Evolutionary conservation across 1,140 invertebrate genomes (phyloP), one percentile per base, ranked within the genome.

Genomic region (Aphelenchoides besseyi): DNA sequence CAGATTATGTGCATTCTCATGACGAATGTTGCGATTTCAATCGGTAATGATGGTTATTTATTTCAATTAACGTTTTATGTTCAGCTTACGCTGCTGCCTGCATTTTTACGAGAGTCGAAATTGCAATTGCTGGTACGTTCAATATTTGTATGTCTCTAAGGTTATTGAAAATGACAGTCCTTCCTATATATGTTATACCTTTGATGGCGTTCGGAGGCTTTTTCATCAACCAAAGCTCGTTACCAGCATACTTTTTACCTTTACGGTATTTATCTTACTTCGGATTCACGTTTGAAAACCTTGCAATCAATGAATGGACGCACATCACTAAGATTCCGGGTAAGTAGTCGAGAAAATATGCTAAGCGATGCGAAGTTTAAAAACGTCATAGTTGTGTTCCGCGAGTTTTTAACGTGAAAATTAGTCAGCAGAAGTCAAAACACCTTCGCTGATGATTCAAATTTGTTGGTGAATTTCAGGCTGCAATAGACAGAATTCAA

Each of bases 251-350:
- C 81, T 91, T 97, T 66, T 88, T 90, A 63, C 96, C 94, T 92
- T 86, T 97, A 67, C 92, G 92, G 16, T 92, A 94, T 85, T 85
- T 97, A 18, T 96, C 93, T 0, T 97, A 95, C 93, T 96, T 97
- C 86, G 89, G 91, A 57, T 97, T 95, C 85, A 92, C 91, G 52
- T 95, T 93, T 86, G 94, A 96, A 86, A 91, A 92, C 0, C 86
- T 97, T 0, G 87, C 92, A n/a, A 90, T 97, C 57, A 96, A 95
- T 86, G 93, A 97, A 83, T 97, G 94, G 94, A 85, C 77, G n/a
- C 29, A 80, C 54, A 73, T 87, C 5, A 72, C 79, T n/a, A 35
- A 73, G n/a, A 86, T 87, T 53, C 70, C 72, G 18, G 82, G 81
- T 82, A 61, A 37, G 41, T 28, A 26, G 30, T 29, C 28, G 54